Base-by-base conservation (phyloP, 2,888 invertebrate species). In the Matsumyia berberina region DNA sequence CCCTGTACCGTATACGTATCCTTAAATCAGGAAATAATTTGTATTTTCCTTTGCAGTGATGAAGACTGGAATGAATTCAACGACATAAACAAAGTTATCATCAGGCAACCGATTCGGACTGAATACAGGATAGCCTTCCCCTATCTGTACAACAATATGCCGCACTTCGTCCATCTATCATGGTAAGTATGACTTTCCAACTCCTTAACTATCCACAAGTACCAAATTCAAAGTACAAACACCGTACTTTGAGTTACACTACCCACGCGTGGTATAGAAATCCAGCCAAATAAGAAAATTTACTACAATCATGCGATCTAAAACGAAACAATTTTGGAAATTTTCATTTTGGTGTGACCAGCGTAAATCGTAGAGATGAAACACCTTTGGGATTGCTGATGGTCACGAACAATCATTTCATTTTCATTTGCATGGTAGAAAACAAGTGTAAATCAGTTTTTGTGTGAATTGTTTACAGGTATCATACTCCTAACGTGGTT, bases 51-150 rank as follows among this genome's bases (percentile, higher is more conserved):
- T 74, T 81, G 77, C 78, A 96, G 97, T 1, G 99, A 99, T 93
- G 99, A 99, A 93, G 99, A 99, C 91, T 99, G 99, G 99, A 99
- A 99, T 92, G 99, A 99, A 92, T 99, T 99, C 90, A 99, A 99
- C 93, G 99, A 99, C 90, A 99, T 99, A 88, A 99, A 99, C 92
- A 99, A 99, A 93, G 99, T 99, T 89, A 99, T 99, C 86, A 99
- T 99, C 88, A 94, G 99, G 7, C 99, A 99, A 90, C 99, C 99
- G 2, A 97, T 99, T 87, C 94, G 99, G 86, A 99, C 99, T 0
- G 99, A 99, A 92, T 99, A 99, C 91, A 95, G 99, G 88, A 99
- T 99, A 90, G 99, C 99, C 0, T 99, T 99, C 92, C 99, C 99
- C 0, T 99, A 99, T 92, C 93, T 99, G 88, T 99, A 99, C 93